Evolutionary conservation across 2,797 vertebrate species (phyloP).

Genomic region (Uromys caudimaculatus): DNA sequence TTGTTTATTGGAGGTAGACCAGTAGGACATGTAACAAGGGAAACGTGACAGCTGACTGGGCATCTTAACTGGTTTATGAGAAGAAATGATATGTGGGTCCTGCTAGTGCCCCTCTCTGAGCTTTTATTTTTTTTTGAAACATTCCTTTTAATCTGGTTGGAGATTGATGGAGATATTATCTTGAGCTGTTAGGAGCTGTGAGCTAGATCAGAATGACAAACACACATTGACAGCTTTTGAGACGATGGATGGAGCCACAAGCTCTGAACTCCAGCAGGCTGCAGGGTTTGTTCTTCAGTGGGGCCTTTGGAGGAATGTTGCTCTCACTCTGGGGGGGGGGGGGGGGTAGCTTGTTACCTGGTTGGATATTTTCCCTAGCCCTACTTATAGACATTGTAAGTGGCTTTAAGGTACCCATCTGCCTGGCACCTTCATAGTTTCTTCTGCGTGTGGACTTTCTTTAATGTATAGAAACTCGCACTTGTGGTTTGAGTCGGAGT

Average conservation of each 20-base stretch:
- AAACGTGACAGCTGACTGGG: constrained; percentile 82
- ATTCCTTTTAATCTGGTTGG: constrained; percentile 82
- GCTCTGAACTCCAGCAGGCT: constrained; percentile 68
- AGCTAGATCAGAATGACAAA: constrained; percentile 84
- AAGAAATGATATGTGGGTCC: constrained; percentile 81
- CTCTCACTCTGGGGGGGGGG: neutral
- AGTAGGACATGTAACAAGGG: constrained; percentile 67
- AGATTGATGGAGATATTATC: constrained; percentile 81
- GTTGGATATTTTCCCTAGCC: neutral
- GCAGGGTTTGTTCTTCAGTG: constrained; percentile 77
- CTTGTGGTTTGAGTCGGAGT: neutral
- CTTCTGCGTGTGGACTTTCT: neutral
- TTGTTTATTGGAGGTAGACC: constrained; percentile 73
- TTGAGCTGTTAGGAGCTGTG: constrained; percentile 79
- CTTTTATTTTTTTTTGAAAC: constrained; percentile 76
- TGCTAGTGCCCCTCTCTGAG: constrained; percentile 77
- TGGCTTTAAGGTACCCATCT: neutral
- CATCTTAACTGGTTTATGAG: constrained; percentile 87
- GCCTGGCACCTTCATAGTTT: neutral
- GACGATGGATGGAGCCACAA: constrained; percentile 84
- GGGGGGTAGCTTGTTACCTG: neutral
- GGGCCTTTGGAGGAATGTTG: constrained; percentile 41
- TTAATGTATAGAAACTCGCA: neutral
- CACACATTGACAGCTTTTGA: constrained; percentile 82
- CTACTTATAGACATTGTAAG: neutral